Conservation (phyloP, 2,888 invertebrate genomes). For the Athetis lepigone region DNA sequence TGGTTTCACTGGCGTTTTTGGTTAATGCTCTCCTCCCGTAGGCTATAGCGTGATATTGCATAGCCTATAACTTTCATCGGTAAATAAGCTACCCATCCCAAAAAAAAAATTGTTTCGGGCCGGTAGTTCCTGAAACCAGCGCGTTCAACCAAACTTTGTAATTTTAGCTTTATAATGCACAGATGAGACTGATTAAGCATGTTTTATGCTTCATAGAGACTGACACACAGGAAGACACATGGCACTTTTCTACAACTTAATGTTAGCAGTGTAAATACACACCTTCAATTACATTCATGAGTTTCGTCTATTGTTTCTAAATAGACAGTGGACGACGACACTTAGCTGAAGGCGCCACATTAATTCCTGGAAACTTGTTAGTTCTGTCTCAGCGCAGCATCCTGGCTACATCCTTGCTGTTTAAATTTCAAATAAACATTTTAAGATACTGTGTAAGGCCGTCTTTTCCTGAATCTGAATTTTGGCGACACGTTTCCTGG, state of each 20-base stretch:
- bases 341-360: slow-evolving; percentile 60
- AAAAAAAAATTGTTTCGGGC: too few relatives aligned
- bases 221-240: too few relatives aligned
- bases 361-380: slow-evolving; percentile 74
- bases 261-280: background rate
- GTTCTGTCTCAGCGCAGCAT: slow-evolving; percentile 67
- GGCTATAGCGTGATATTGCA: too few relatives aligned
- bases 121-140: too few relatives aligned
- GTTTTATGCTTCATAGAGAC: background rate
- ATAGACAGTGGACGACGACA: slow-evolving; percentile 58
- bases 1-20: too few relatives aligned
- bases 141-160: too few relatives aligned
- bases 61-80: too few relatives aligned
- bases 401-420: slow-evolving; percentile 62
- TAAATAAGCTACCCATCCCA: too few relatives aligned
- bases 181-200: too few relatives aligned
- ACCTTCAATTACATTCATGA: background rate
- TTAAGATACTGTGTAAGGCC: slow-evolving; percentile 49
- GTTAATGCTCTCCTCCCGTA: too few relatives aligned
- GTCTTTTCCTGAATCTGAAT: slow-evolving; percentile 27
- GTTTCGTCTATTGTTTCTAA: slow-evolving; percentile 10
- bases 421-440: slow-evolving; percentile 70
- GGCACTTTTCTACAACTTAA: background rate
- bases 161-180: too few relatives aligned
- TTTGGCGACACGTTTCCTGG: background rate